phyloP scores from a whole-genome alignment of 2,888 invertebrate species.

The Tetragnatha montana region DNA sequence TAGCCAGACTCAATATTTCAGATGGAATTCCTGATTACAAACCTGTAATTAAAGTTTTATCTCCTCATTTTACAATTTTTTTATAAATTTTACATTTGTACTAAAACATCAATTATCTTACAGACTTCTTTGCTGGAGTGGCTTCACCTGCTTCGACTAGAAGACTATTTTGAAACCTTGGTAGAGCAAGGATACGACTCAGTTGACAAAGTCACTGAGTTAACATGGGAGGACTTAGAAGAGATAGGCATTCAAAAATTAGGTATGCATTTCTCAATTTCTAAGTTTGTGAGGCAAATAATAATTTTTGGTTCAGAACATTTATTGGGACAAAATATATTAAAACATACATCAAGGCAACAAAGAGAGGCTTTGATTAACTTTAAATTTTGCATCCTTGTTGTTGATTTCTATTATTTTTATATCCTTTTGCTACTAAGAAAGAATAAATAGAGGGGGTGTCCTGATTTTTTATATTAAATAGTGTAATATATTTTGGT shows the following conservation, averaged over 20 bases:
- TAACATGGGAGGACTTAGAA: conserved; percentile 99
- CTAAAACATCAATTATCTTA: conserved; percentile 62
- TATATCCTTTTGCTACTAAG: background rate
- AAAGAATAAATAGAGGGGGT: background rate
- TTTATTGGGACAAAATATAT: no score
- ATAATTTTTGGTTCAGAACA: no score
- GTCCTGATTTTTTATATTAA: background rate
- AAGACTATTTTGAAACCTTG: conserved; percentile 93
- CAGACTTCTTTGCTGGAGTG: conserved; percentile 96
- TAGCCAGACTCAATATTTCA: conserved; percentile 93
- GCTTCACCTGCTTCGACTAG: conserved; percentile 91
- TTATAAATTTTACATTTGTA: background rate
- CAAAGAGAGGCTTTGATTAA: background rate
- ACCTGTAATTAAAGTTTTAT: conserved; percentile 78
- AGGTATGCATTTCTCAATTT: conserved; percentile 74
- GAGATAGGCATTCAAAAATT: conserved; percentile 84
- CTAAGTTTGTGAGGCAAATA: no score
- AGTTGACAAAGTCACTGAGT: conserved; percentile 93
- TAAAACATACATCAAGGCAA: background rate
- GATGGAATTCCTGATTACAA: conserved; percentile 96
- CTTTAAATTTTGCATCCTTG: background rate
- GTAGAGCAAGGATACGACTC: conserved; percentile 94
- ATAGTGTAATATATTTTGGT: background rate
- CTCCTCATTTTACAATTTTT: background rate
- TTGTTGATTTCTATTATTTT: background rate